phyloP scores from a whole-genome alignment of 2,888 invertebrate species.

The Podabrus alpinus region DNA sequence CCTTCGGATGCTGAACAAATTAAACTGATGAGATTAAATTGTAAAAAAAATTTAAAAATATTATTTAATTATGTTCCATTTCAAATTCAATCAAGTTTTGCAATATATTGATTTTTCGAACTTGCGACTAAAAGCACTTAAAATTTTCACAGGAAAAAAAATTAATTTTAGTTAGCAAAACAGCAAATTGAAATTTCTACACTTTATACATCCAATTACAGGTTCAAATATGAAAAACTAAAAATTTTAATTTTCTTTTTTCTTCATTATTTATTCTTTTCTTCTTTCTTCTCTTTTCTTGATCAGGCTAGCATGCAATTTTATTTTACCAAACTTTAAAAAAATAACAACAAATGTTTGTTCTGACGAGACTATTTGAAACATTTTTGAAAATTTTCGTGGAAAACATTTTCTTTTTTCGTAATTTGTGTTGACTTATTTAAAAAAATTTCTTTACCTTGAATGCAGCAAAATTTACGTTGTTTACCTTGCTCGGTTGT shows the following conservation, averaged over 20 bases:
- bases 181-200: too few species aligned
- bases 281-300: not conserved
- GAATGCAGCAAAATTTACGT: not conserved
- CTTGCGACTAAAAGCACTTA: too few species aligned
- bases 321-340: not conserved
- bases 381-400: too few species aligned
- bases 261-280: not conserved
- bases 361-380: too few species aligned
- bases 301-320: not conserved
- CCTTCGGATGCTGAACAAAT: not conserved
- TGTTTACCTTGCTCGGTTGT: not conserved
- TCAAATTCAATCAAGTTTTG: not conserved
- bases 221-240: too few species aligned
- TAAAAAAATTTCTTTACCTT: not conserved
- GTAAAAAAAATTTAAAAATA: not conserved
- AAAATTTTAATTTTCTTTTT: too few species aligned
- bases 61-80: not conserved
- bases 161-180: too few species aligned
- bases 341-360: not conserved
- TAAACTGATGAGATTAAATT: not conserved
- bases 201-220: too few species aligned
- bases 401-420: not conserved
- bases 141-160: too few species aligned
- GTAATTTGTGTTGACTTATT: not conserved
- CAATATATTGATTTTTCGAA: not conserved